phyloP scores from a whole-genome alignment of 1,140 invertebrate species.

The Drosophila pseudoananassae region DNA sequence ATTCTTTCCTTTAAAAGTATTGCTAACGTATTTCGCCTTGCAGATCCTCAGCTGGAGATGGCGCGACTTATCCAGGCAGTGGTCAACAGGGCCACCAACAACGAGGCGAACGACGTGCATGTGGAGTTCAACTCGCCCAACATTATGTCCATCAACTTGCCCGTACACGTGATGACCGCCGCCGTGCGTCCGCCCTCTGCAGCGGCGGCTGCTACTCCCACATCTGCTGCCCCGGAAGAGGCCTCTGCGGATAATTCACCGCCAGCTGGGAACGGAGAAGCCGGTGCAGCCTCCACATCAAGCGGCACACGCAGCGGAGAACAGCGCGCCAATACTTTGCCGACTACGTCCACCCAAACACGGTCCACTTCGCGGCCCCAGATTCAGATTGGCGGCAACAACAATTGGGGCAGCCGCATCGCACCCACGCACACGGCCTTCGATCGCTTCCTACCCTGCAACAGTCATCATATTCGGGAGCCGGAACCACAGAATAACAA shows the following conservation, averaged over 20 bases:
- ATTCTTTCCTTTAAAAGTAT: neutral
- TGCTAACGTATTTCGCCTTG: conserved; percentile 14
- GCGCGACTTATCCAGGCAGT: conserved; percentile 87
- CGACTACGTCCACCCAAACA: conserved; percentile 88
- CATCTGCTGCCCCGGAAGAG: conserved; percentile 10
- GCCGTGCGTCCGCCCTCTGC: conserved; percentile 62
- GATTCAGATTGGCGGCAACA: conserved; percentile 85
- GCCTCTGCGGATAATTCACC: neutral
- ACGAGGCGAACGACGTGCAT: conserved; percentile 63
- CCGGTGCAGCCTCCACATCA: conserved; percentile 63
- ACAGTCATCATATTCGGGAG: conserved; percentile 83
- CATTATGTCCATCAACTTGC: conserved; percentile 77
- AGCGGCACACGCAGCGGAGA: conserved; percentile 69
- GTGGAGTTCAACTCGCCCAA: conserved; percentile 77
- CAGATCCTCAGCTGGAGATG: conserved; percentile 78
- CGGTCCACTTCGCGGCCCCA: conserved; percentile 88
- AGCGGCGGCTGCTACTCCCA: conserved; percentile 14
- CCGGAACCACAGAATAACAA: conserved; percentile 43
- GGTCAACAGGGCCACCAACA: conserved; percentile 67
- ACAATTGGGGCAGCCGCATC: conserved; percentile 75
- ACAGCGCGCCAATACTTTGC: conserved; percentile 87
- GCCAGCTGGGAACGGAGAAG: conserved; percentile 11
- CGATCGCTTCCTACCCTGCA: conserved; percentile 83
- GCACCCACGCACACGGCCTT: conserved; percentile 82
- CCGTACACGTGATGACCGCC: conserved; percentile 81